These are phyloP conservation scores for Poliocrania exsul DNA, from an alignment of 2,797 vertebrate species.

Conservation along the genomic window DNA sequence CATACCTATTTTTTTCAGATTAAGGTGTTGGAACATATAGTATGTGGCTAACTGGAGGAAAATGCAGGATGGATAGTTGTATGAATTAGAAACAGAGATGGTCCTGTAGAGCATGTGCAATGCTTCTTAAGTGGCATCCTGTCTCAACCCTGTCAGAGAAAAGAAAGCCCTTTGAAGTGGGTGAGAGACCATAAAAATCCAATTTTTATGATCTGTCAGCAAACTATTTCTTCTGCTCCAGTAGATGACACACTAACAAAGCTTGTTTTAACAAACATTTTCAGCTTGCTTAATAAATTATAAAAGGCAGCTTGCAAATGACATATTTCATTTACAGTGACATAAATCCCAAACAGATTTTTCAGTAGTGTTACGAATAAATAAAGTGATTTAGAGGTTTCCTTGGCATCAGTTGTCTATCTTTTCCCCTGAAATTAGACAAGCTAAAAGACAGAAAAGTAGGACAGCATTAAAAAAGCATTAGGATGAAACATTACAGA, in stretches of 20 bases:
- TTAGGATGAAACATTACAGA: not conserved
- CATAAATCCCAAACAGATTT: slow-evolving; percentile 28
- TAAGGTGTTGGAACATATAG: not conserved
- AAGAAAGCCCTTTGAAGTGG: not conserved
- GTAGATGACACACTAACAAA: slow-evolving; percentile 2
- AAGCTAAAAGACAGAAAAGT: slow-evolving; percentile 21
- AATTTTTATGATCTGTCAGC: not conserved
- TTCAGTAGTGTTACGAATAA: not conserved
- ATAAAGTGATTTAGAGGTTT: slow-evolving; percentile 36
- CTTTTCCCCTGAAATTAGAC: not conserved
- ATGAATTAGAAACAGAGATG: not conserved
- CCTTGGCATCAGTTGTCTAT: slow-evolving; percentile 1
- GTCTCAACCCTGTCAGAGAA: not conserved
- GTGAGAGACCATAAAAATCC: not conserved
- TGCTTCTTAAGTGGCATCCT: not conserved
- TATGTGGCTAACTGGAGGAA: not conserved
- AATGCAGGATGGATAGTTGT: not conserved
- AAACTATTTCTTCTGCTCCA: not conserved
- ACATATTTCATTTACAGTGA: not conserved
- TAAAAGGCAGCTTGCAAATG: slow-evolving; percentile 3
- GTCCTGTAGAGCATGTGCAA: not conserved
- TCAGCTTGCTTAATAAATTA: slow-evolving; percentile 37
- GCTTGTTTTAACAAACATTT: slow-evolving; percentile 31
- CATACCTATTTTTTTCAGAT: not conserved
- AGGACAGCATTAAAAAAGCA: slow-evolving; percentile 25